Percentiles rank a stretch among this genome's conserved stretches.
Conservation (phyloP, 2,888 invertebrate species). For the Ennomos quercinarius region DNA sequence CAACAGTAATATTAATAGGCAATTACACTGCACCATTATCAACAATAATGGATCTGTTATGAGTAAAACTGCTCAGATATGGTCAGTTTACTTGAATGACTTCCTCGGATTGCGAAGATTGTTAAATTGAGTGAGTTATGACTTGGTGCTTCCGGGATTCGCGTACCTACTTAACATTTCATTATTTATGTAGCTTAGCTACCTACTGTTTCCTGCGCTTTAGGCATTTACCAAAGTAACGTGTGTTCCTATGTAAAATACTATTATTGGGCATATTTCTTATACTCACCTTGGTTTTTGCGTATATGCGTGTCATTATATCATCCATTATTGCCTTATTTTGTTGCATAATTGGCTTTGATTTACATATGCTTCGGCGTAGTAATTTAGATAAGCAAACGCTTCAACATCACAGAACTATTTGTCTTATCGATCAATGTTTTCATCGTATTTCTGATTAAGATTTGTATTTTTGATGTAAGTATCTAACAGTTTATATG, state of each 20-base stretch:
- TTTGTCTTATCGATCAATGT: background rate
- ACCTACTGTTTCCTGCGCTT: conserved; percentile 56
- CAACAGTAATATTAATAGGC: conserved; percentile 47
- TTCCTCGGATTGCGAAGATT: conserved; percentile 55
- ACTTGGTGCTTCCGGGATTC: conserved; percentile 57
- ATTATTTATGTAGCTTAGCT: conserved; percentile 40
- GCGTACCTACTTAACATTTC: conserved; percentile 53
- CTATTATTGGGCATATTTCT: conserved; percentile 5
- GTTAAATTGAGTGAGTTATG: conserved; percentile 59
- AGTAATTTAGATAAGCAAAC: background rate
- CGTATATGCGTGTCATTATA: conserved; percentile 1
- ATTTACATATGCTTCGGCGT: conserved; percentile 9
- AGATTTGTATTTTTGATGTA: too few species aligned
- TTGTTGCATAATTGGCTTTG: conserved; percentile 15
- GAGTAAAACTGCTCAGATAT: conserved; percentile 46
- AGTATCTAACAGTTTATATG: too few species aligned
- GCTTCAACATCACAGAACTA: background rate
- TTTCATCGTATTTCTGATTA: too few species aligned
- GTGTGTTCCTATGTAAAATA: conserved; percentile 36
- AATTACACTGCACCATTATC: conserved; percentile 44
- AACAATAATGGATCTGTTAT: conserved; percentile 37
- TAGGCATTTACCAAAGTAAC: conserved; percentile 47
- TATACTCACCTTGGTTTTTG: conserved; percentile 11
- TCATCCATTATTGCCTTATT: conserved; percentile 10
- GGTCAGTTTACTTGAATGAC: conserved; percentile 59